Evolutionary conservation across 1,140 invertebrate genomes (phyloP), one percentile per base, ranked within the genome.

Genomic region (Carposina sasakii): DNA sequence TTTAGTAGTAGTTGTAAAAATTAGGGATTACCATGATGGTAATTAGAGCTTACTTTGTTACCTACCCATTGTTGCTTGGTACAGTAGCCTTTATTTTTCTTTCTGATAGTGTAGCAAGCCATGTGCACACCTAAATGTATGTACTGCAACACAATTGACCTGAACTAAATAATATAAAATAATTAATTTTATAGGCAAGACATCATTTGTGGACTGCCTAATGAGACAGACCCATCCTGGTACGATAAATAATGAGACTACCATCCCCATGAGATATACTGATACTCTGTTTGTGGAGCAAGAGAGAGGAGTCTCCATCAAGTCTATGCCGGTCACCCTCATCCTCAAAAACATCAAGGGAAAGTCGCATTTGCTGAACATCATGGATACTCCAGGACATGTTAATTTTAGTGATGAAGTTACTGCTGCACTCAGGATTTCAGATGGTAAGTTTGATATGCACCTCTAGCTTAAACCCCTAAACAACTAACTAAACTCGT

Each of bases 401-500:
- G 98, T 99, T 0, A 99, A 99, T 77, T 99, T 99, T 76, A 99
- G 98, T 16, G 98, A 99, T 87, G 98, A 99, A 88, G 96, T 96
- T 1, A 99, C 98, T 1, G 98, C 98, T 21, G 95, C 98, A 0
- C 95, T 98, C 86, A 89, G 98, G 40, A 87, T 99, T 31, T 96
- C 94, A 65, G 98, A 99, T 87, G 98, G 98, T 85, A 54, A 70
- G 64, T 61, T 28, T 31, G 39, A 39, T 9, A n/a, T 30, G n/a
- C n/a, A n/a, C n/a, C n/a, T n/a, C n/a, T n/a, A n/a, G n/a, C n/a
- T n/a, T n/a, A n/a, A n/a, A n/a, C n/a, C n/a, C n/a, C n/a, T n/a
- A n/a, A n/a, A n/a, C n/a, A n/a, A n/a, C n/a, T n/a, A n/a, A n/a
- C n/a, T n/a, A n/a, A n/a, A n/a, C n/a, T n/a, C n/a, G n/a, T n/a